Conservation (phyloP, 2,797 vertebrate species). For the Periparus ater region DNA sequence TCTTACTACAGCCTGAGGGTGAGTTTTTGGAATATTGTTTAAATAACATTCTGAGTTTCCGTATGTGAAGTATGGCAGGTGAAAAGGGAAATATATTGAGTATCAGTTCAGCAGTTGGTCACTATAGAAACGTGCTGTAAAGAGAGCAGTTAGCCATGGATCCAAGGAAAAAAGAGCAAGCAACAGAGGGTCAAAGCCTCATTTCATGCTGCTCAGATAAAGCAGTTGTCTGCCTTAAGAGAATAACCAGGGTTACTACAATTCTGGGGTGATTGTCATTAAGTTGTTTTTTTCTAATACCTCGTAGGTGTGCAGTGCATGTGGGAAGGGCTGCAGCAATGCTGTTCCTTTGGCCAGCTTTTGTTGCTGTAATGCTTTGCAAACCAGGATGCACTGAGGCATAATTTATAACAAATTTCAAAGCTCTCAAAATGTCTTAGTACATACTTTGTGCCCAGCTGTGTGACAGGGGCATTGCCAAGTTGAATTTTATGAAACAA, state of each 20-base stretch:
- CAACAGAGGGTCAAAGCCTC: background rate
- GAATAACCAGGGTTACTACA: background rate
- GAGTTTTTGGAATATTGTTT: background rate
- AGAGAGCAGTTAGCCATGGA: background rate
- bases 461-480: background rate
- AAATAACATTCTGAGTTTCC: background rate
- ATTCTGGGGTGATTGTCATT: background rate
- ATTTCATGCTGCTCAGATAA: background rate
- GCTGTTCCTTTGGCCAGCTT: background rate
- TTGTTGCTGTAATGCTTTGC: background rate
- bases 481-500: background rate
- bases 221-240: background rate
- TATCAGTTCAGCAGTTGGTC: background rate
- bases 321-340: background rate
- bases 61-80: background rate
- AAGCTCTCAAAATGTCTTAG: background rate
- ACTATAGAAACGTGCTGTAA: background rate
- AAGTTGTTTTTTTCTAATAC: background rate
- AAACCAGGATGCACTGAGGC: background rate
- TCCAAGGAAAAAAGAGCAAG: background rate
- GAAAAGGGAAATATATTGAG: background rate
- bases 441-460: background rate
- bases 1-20: background rate
- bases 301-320: fast-evolving
- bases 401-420: background rate